phyloP scores from a whole-genome alignment of 2,888 invertebrate species.

The Cheilosia variabilis region DNA sequence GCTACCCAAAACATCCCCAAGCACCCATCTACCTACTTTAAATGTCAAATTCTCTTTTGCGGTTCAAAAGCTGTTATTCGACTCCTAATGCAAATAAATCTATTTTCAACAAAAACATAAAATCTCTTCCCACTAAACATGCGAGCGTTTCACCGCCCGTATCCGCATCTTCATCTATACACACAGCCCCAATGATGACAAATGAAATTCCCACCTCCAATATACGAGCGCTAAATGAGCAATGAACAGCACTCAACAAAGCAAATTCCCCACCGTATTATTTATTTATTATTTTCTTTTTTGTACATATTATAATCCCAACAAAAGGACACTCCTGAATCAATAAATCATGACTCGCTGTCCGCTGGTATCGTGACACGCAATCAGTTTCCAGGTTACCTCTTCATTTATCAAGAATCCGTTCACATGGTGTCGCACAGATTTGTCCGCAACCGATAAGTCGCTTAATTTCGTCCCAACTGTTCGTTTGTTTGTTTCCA shows the following conservation, averaged over 20 bases:
- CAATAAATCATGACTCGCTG: slow-evolving; percentile 52
- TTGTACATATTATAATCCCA: not conserved
- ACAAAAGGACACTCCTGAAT: slow-evolving; percentile 25
- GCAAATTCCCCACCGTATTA: slow-evolving; percentile 8
- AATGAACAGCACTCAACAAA: not conserved
- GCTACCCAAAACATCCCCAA: too few species aligned
- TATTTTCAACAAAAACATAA: too few species aligned
- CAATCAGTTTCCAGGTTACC: slow-evolving; percentile 45
- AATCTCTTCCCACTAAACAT: too few species aligned
- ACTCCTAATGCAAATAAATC: too few species aligned
- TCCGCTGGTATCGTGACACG: slow-evolving; percentile 27
- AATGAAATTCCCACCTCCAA: slow-evolving; percentile 30
- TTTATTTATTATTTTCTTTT: not conserved
- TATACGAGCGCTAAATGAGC: not conserved
- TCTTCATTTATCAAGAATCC: slow-evolving; percentile 54
- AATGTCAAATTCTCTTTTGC: too few species aligned
- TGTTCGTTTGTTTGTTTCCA: not conserved
- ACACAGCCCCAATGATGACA: slow-evolving; percentile 41
- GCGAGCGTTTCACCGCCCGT: too few species aligned
- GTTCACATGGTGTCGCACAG: slow-evolving; percentile 46
- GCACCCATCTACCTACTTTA: too few species aligned
- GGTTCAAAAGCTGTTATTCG: too few species aligned
- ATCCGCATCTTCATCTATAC: too few species aligned
- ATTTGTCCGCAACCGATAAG: slow-evolving; percentile 60
- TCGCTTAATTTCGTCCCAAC: slow-evolving; percentile 14